phyloP scores from a whole-genome alignment of 2,888 invertebrate species.

The Rhagophthalmus giganteus region DNA sequence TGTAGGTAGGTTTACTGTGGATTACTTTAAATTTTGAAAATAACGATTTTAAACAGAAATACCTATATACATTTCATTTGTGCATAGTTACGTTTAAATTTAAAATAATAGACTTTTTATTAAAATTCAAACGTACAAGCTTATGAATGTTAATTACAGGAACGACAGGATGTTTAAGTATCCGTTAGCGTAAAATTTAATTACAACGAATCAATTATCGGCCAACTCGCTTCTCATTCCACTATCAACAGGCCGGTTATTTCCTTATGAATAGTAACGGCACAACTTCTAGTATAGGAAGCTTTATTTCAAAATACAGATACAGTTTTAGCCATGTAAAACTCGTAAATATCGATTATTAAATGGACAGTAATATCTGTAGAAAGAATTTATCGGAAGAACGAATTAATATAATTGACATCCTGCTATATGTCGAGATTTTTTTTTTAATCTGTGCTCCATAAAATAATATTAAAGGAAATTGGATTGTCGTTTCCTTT shows the following conservation, averaged over 20 bases:
- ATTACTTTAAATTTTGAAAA: too few species aligned
- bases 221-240: slow-evolving; percentile 4
- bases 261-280: too few species aligned
- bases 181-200: slow-evolving; percentile 13
- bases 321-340: background rate
- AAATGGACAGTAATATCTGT: background rate
- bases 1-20: too few species aligned
- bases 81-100: background rate
- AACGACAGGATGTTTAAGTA: slow-evolving; percentile 11
- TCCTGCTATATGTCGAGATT: slow-evolving; percentile 22
- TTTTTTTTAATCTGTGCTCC: slow-evolving; percentile 9
- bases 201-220: slow-evolving; percentile 11
- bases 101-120: background rate
- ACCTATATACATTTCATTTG: background rate
- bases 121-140: background rate
- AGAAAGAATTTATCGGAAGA: slow-evolving; percentile 16
- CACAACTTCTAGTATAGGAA: slow-evolving; percentile 10
- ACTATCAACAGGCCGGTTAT: too few species aligned
- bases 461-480: slow-evolving; percentile 28
- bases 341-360: slow-evolving; percentile 22
- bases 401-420: slow-evolving; percentile 22
- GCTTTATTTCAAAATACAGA: slow-evolving; percentile 8
- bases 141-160: slow-evolving; percentile 4
- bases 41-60: background rate
- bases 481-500: slow-evolving; percentile 34